Base-by-base conservation (phyloP, 2,113 vertebrate genomes). In the Telmatochromis sp. region DNA sequence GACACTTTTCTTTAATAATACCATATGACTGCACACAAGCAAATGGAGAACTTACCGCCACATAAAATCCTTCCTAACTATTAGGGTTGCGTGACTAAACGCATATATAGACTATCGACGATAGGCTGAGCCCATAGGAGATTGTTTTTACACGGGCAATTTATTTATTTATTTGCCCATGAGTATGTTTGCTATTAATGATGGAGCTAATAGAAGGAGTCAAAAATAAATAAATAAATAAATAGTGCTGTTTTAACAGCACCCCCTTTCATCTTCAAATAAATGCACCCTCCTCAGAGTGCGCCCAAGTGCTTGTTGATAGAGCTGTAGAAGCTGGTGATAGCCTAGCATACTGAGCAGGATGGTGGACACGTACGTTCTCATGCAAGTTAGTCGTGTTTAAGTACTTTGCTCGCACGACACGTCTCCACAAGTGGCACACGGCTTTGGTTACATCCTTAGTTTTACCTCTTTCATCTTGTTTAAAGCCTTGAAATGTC, bases 231-330 rank as follows among this genome's bases (percentile, higher is more conserved):
- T 10, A 40, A 42, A 42, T 42, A 19, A 49, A 2, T 6, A 19
- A n/a, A 51, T 1, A 51, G 19, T 0, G 1, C n/a, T 2, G 6
- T 55, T 55, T 55, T 55, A 55, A 13, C 53, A 55, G 53, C 53
- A 23, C 53, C 53, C 53, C 53, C 53, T 55, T 55, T 55, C 2
- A 55, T 55, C 54, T 55, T 6, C 21, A 57, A 55, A 55, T 14
- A 55, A 55, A 26, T 26, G 21, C 54, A 23, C 53, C 11, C 53
- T 13, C 2, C 53, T 13, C 21, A 55, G 53, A 23, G 53, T 23
- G 10, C 4, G 10, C 53, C 53, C 53, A 54, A 54, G 6, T 55
- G 53, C 53, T 55, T 55, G 21, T 14, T 55, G 21, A 55, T 26
- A 55, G 4, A 55, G 54, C 54, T 55, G 54, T 14, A 14, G 54